Evolutionary conservation across 2,797 vertebrate species (phyloP), one percentile per base, ranked within the genome.

Genomic region (Gallirallus australis): DNA sequence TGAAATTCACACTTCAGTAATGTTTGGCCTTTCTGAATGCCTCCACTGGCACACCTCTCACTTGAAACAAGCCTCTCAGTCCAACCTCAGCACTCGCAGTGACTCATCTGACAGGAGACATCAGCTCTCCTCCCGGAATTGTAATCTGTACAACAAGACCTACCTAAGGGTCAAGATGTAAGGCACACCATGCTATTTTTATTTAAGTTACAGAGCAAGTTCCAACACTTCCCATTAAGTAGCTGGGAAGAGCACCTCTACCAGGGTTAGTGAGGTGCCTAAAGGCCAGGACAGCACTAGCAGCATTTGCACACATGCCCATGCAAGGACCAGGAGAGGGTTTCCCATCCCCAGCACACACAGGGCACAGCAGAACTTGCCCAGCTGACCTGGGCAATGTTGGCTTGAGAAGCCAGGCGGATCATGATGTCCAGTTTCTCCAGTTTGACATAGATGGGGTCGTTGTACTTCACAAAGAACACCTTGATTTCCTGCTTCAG

Each of bases 381-480:
- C 57, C 80, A 63, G 85, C 98, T 96, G 77, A 98, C 98, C 98
- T 98, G 98, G 76, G 98, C 98, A 45, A 98, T 98, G 95, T 98
- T 98, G 79, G 98, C 98, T 69, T 98, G 98, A 12, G 98, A 98
- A 52, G 98, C 98, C 40, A 98, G 94, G 39, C 98, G 98, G 90
- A 98, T 98, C 98, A 98, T 98, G 94, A 98, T 98, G 96, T 98
- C 98, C 90, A 98, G 71, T 79, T 98, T 98, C 95, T 98, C 98
- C 90, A 98, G 94, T 79, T 98, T 98, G 86, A 98, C 98, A 12
- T 98, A 98, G 96, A 98, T 98, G 69, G 98, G 98, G 88, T 98
- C 98, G 0, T 98, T 98, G 96, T 98, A 98, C 83, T 98, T 98
- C 91, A 98, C 98, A 68, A 98, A 98, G 96, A 98, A 98, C 61